These are phyloP conservation scores for Drosophila serrata DNA, from an alignment of 1,140 invertebrate species.

Conservation along the genomic window DNA sequence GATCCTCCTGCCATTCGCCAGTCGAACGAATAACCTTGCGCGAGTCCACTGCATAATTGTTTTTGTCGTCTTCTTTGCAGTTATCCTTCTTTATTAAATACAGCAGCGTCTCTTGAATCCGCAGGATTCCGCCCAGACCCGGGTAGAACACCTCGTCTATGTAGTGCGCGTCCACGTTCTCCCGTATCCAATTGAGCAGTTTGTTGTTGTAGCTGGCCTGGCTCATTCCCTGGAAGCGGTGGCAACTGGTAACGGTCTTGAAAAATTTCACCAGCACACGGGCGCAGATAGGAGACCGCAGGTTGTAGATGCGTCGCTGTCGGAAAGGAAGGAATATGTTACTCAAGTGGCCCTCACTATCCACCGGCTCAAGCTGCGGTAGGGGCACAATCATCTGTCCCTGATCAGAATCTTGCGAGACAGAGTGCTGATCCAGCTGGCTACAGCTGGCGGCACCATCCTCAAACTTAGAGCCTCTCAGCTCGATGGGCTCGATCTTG, in stretches of 20 bases:
- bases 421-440: conserved; percentile 47
- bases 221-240: conserved; percentile 62
- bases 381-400: conserved; percentile 72
- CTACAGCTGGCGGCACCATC: conserved; percentile 59
- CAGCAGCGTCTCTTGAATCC: conserved; percentile 59
- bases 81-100: not conserved
- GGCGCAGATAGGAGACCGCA: conserved; percentile 57
- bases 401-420: conserved; percentile 20
- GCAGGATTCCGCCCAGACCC: conserved; percentile 73
- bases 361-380: conserved; percentile 67
- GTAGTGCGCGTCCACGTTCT: conserved; percentile 67
- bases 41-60: not conserved
- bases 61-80: not conserved
- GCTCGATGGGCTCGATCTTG: conserved; percentile 43
- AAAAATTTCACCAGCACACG: conserved; percentile 73
- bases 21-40: conserved; percentile 40
- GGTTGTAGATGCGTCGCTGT: conserved; percentile 70
- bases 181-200: conserved; percentile 69
- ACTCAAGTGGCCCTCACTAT: conserved; percentile 53
- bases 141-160: conserved; percentile 80
- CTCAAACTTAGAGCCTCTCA: conserved; percentile 16
- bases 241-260: conserved; percentile 61
- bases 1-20: not conserved
- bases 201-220: conserved; percentile 59
- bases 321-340: conserved; percentile 80